phyloP scores from a whole-genome alignment of 2,113 vertebrate genomes.

The Piprites chloris region DNA sequence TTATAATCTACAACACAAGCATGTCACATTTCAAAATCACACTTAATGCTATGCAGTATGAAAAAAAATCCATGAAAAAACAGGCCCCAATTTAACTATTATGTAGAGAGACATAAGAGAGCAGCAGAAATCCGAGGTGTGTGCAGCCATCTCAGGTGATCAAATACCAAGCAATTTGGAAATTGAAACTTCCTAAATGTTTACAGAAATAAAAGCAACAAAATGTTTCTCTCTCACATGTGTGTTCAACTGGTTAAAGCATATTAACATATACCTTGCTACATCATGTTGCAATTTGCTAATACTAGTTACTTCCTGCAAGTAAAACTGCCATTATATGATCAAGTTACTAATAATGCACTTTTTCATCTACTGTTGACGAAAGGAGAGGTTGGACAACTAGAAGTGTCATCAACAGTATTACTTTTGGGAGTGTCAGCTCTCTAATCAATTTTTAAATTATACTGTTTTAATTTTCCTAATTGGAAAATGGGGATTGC shows the following conservation, averaged over 20 bases:
- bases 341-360: not conserved
- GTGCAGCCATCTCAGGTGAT: not conserved
- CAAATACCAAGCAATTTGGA: not conserved
- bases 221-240: not conserved
- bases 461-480: not conserved
- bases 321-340: not conserved
- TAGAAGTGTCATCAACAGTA: not conserved
- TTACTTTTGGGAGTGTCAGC: not conserved
- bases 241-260: not conserved
- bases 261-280: not conserved
- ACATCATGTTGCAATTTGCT: not conserved
- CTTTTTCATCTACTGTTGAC: not conserved
- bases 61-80: not conserved
- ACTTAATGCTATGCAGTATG: not conserved
- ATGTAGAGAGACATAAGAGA: not conserved
- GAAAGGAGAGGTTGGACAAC: not conserved
- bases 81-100: not conserved
- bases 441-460: not conserved
- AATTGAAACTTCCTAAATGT: not conserved
- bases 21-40: not conserved
- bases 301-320: not conserved
- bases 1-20: not conserved
- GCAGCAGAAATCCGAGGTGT: not conserved
- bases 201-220: not conserved
- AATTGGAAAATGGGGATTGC: not conserved